Base-by-base conservation (phyloP, 2,797 vertebrate species). In the Pteronotus mesoamericanus region DNA sequence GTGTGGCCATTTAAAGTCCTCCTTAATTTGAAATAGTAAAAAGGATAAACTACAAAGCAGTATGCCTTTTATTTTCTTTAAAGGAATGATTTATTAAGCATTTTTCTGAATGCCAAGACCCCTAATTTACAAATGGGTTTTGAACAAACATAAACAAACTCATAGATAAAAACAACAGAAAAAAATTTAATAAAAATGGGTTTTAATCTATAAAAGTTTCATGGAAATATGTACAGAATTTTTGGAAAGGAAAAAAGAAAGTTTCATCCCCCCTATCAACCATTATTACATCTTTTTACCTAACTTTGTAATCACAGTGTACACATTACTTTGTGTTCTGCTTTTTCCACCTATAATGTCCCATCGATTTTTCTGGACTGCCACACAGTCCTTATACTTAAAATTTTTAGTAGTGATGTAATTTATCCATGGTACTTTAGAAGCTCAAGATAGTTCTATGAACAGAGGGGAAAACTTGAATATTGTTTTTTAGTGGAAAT, bases 401-500 rank as follows among this genome's bases (percentile, higher is more conserved):
- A 86, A 69, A 55, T 57, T 93, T 94, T 90, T 82, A 92, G 34
- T 92, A 61, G 8, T 68, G 87, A 1, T 61, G 55, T 91, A 44
- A 85, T 69, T 94, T 85, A 69, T 59, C 66, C n/a, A 32, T 74
- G 42, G 57, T 51, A 66, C 96, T 93, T 94, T 74, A 55, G 69
- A 94, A 51, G 53, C 64, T 82, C 53, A 37, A 51, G 34, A 71
- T 89, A 69, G 75, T 75, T 91, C 59, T 78, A 4, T 34, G 68
- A 94, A 66, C 77, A 86, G 71, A 91, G 34, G 71, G 53, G 29
- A 21, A 85, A 96, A 57, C 53, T 68, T 94, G n/a, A 48, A 42
- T 94, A 55, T 93, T 77, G 26, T 93, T 84, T 84, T 94, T 94
- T 51, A 91, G 42, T 93, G 59, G 66, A 75, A 95, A 88, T 89